phyloP scores from a whole-genome alignment of 2,797 vertebrate species.

The Myiotriccus ornatus region DNA sequence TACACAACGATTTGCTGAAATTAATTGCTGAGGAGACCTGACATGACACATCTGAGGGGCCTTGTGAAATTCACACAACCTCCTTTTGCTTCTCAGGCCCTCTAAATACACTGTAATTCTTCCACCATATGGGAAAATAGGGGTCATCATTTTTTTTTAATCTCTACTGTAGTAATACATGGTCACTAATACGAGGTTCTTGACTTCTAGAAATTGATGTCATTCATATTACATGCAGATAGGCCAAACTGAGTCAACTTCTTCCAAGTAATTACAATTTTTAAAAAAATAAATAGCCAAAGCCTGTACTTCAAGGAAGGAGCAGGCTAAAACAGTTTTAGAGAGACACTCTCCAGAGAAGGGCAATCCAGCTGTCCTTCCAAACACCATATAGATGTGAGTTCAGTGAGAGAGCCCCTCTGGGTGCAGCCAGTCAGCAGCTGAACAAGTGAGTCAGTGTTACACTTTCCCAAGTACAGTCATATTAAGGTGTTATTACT shows the following conservation, averaged over 20 bases:
- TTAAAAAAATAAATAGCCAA: background rate
- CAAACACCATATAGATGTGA: accelerated
- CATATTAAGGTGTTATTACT: background rate
- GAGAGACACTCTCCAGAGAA: accelerated
- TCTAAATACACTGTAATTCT: background rate
- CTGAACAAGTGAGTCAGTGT: background rate
- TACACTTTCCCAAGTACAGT: background rate
- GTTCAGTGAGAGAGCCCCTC: background rate
- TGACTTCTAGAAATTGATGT: background rate
- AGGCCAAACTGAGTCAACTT: background rate
- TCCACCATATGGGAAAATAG: background rate
- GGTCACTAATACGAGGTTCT: background rate
- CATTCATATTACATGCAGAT: background rate
- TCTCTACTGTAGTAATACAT: background rate
- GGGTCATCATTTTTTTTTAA: background rate
- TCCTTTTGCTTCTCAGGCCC: background rate
- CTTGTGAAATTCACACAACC: background rate
- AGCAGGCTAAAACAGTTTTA: background rate
- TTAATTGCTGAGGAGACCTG: background rate
- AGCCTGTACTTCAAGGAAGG: background rate
- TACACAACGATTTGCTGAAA: background rate
- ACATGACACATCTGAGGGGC: background rate
- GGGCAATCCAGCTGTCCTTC: background rate
- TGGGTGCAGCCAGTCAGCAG: background rate
- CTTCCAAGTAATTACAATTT: background rate